Evolutionary conservation across 2,113 vertebrate genomes (phyloP).

Genomic region (Silurus glanis): DNA sequence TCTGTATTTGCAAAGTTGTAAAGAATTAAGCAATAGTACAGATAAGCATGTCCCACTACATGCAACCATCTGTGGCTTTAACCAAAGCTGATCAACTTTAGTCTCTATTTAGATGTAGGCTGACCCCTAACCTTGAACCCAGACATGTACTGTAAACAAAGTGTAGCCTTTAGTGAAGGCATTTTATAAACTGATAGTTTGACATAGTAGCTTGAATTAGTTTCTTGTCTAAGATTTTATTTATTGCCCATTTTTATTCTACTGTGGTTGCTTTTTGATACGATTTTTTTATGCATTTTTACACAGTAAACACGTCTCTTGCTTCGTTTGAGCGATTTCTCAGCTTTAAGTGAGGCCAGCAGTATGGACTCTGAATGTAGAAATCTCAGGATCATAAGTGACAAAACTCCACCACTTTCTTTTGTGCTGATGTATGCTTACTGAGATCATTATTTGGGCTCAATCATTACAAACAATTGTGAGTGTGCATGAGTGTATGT

Average conservation of each 20-base stretch:
- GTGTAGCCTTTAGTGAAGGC: constrained; percentile 65
- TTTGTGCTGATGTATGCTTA: constrained; percentile 3
- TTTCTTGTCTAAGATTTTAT: constrained; percentile 59
- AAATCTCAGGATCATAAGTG: constrained; percentile 52
- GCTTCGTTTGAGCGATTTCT: constrained; percentile 50
- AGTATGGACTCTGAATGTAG: constrained; percentile 51
- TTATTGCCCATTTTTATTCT: constrained; percentile 64
- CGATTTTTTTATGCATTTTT: constrained; percentile 45
- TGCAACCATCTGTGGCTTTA: constrained; percentile 55
- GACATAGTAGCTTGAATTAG: constrained; percentile 55
- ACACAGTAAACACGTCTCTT: constrained; percentile 40
- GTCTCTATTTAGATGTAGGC: constrained; percentile 48
- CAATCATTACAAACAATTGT: constrained; percentile 24
- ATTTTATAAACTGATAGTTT: constrained; percentile 51
- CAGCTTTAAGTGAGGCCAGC: constrained; percentile 65
- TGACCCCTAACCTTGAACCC: constrained; percentile 52
- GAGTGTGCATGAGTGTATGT: constrained; percentile 32
- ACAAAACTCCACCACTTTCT: constrained; percentile 26
- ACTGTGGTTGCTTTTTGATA: constrained; percentile 32
- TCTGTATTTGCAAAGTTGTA: constrained; percentile 27
- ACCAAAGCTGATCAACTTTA: constrained; percentile 67
- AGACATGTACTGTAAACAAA: constrained; percentile 60
- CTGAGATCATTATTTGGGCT: constrained; percentile 43
- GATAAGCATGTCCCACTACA: constrained; percentile 32
- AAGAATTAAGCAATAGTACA: constrained; percentile 36